Evolutionary conservation across 2,113 vertebrate species (phyloP).

Genomic region (Calidris pugnax): DNA sequence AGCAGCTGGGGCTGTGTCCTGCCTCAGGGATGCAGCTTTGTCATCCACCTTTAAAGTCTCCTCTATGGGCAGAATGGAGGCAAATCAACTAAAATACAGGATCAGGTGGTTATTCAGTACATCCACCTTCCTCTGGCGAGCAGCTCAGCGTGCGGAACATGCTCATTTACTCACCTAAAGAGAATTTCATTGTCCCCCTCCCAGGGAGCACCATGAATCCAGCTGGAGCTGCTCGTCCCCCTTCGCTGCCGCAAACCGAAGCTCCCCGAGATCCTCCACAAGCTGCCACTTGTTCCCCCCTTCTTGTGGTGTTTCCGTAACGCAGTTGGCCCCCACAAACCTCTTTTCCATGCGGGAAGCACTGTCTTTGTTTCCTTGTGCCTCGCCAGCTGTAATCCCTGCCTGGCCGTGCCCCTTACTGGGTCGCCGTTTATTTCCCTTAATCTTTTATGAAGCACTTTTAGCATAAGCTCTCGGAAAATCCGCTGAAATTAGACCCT

Average conservation of each 20-base stretch:
- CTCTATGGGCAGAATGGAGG: background rate
- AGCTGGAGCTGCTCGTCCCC: accelerated
- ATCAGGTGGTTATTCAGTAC: background rate
- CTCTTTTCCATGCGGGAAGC: background rate
- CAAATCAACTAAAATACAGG: background rate
- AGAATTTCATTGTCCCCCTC: background rate
- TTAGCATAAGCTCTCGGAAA: constrained; percentile 57
- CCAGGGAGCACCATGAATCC: background rate
- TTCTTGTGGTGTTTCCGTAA: accelerated
- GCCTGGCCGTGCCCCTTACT: background rate
- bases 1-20: background rate
- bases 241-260: accelerated
- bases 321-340: background rate
- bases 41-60: background rate
- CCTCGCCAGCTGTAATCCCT: background rate
- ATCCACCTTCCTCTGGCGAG: background rate
- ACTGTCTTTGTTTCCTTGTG: background rate
- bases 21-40: background rate
- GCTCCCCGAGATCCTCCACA: background rate
- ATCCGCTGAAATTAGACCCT: constrained; percentile 61
- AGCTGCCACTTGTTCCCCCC: background rate
- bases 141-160: background rate
- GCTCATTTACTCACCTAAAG: background rate
- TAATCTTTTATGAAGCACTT: constrained; percentile 59
- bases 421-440: constrained; percentile 46